phyloP scores from a whole-genome alignment of 2,888 invertebrate species.

The Ceraclea dissimilis region DNA sequence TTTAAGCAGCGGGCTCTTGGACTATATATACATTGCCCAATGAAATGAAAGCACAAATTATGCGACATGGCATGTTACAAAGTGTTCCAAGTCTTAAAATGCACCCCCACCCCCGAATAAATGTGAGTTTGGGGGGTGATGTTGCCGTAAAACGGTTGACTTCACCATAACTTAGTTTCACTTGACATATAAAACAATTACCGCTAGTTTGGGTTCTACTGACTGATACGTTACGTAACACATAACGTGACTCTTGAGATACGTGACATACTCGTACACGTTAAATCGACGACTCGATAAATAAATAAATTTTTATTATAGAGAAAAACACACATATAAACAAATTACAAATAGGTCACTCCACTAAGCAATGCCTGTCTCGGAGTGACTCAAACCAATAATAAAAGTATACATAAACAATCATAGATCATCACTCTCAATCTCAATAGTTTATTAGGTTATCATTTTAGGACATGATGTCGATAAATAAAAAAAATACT shows the following conservation, averaged over 20 bases:
- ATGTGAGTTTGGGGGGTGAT: neutral
- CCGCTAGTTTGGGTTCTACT: neutral
- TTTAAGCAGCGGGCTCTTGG: too few relatives aligned
- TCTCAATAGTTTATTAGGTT: too few relatives aligned
- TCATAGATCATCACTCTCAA: too few relatives aligned
- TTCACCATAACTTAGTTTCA: neutral
- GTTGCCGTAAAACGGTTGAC: neutral
- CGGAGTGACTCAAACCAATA: too few relatives aligned
- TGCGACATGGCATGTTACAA: neutral
- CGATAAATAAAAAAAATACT: too few relatives aligned
- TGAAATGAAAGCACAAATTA: neutral
- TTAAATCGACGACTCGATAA: neutral
- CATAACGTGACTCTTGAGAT: neutral
- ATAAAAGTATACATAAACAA: too few relatives aligned
- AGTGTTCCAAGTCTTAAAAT: neutral
- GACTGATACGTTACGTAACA: neutral
- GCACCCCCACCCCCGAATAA: neutral
- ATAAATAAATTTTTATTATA: neutral
- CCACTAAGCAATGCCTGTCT: too few relatives aligned
- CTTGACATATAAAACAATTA: neutral
- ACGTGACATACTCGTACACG: neutral
- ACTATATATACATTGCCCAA: neutral
- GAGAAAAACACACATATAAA: too few relatives aligned
- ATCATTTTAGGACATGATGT: too few relatives aligned
- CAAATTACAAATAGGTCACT: too few relatives aligned